Base-by-base conservation (phyloP, 2,797 vertebrate genomes). In the Ptychobarbus kaznakovi region DNA sequence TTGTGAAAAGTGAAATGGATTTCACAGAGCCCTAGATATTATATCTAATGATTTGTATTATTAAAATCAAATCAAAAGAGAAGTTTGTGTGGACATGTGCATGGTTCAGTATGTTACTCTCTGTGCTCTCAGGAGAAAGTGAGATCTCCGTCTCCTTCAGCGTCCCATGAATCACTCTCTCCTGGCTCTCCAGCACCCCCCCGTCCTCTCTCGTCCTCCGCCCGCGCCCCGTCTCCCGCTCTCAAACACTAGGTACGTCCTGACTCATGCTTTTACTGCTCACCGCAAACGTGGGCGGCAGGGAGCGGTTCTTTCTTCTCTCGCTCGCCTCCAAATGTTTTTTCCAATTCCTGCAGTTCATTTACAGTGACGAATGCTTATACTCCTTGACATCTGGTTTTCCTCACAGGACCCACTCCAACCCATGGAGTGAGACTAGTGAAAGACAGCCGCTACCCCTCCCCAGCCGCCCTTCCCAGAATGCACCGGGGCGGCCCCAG, bases 391-490 rank as follows among this genome's bases (percentile, higher is more conserved):
- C 4, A 0, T 80, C 68, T 44, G 7, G 25, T 51, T 68, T 42
- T 51, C 28, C 70, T 78, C 40, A 3, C 89, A 96, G 95, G 84
- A 95, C 95, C 0, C 96, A 96, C 88, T 96, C 95, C 86, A 95
- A 94, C 90, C 94, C 94, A 1, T 94, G 96, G 65, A 96, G 94
- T 7, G 95, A 94, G 11, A 94, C 94, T 5, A 95, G 95, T 72
- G 95, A 95, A 92, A 95, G 95, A 94, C 93, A 94, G 86, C 95
- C 94, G 2, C 94, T 95, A 44, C 95, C 95, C 20, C 95, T 95
- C 56, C 94, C 94, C 79, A 94, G 51, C 92, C 68, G 61, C 88
- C 87, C 86, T 84, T 75, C 81, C 80, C 89, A 84, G 80, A 94
- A 94, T 81, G 79, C 78, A 75, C 72, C 53, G 81, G 85, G 86